Evolutionary conservation across 2,888 invertebrate species (phyloP).

Genomic region (Malthinus seriepunctatus): DNA sequence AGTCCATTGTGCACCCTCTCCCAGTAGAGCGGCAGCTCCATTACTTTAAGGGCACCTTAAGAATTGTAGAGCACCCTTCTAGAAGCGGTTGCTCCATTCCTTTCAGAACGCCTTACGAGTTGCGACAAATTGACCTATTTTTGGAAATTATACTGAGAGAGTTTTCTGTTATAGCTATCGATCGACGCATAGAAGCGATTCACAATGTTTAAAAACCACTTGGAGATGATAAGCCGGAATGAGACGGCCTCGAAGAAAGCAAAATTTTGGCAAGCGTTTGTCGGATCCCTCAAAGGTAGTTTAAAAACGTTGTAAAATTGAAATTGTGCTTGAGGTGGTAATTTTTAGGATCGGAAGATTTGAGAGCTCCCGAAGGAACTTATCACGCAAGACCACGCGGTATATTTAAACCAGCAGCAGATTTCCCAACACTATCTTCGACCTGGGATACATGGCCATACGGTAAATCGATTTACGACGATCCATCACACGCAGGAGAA

Average conservation of each 20-base stretch:
- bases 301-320: slow-evolving; percentile 1
- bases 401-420: slow-evolving; percentile 66
- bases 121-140: too few species aligned
- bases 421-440: slow-evolving; percentile 72
- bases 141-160: too few species aligned
- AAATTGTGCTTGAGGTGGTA: background rate
- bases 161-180: slow-evolving; percentile 66
- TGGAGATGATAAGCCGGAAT: slow-evolving; percentile 93
- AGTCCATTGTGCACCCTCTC: too few species aligned
- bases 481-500: slow-evolving; percentile 78
- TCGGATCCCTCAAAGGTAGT: slow-evolving; percentile 88
- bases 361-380: slow-evolving; percentile 78
- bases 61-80: too few species aligned
- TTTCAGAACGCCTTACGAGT: too few species aligned
- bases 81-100: too few species aligned
- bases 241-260: slow-evolving; percentile 91
- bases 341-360: slow-evolving; percentile 82
- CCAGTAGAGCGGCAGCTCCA: too few species aligned
- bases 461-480: slow-evolving; percentile 86
- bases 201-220: slow-evolving; percentile 89
- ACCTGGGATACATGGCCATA: slow-evolving; percentile 76
- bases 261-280: slow-evolving; percentile 92
- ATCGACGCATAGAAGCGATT: slow-evolving; percentile 62
- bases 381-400: slow-evolving; percentile 68
- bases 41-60: too few species aligned